phyloP scores from a whole-genome alignment of 2,797 vertebrate genomes.

The Urophycis tenuis region DNA sequence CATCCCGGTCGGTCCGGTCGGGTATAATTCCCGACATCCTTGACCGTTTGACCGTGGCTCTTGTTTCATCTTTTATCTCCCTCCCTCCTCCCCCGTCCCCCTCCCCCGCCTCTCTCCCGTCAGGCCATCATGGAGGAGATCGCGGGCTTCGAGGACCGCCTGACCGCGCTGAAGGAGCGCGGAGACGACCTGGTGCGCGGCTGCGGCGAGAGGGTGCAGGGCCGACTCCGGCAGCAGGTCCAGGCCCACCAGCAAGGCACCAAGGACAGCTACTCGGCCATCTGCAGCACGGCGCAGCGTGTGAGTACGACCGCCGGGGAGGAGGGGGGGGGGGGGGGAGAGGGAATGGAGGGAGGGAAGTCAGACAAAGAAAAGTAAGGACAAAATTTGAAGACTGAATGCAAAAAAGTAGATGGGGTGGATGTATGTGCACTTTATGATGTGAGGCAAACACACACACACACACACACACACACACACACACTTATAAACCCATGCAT shows the following conservation, averaged over 20 bases:
- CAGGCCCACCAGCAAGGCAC: constrained; percentile 89
- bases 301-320: constrained; percentile 67
- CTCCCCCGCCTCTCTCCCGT: no score
- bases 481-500: constrained; percentile 25
- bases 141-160: constrained; percentile 87
- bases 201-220: constrained; percentile 84
- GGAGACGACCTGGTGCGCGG: constrained; percentile 81
- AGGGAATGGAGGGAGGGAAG: not conserved
- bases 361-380: constrained; percentile 16
- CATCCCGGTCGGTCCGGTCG: constrained; percentile 14
- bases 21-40: constrained; percentile 16
- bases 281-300: constrained; percentile 95
- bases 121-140: constrained; percentile 99
- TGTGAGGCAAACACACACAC: constrained; percentile 1
- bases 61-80: constrained; percentile 10
- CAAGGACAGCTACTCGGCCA: constrained; percentile 92
- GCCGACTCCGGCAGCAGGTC: constrained; percentile 84
- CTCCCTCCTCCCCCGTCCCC: constrained; percentile 29
- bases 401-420: not conserved
- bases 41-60: constrained; percentile 11
- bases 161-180: constrained; percentile 78
- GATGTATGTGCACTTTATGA: not conserved
- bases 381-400: constrained; percentile 13
- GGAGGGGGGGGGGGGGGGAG: no score
- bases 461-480: constrained; percentile 11